A percentile compares a stretch with the other conserved stretches of the same genome.
These are phyloP conservation scores for Styela clava DNA, from an alignment of 23 tunicate genomes.

Conservation along the genomic window DNA sequence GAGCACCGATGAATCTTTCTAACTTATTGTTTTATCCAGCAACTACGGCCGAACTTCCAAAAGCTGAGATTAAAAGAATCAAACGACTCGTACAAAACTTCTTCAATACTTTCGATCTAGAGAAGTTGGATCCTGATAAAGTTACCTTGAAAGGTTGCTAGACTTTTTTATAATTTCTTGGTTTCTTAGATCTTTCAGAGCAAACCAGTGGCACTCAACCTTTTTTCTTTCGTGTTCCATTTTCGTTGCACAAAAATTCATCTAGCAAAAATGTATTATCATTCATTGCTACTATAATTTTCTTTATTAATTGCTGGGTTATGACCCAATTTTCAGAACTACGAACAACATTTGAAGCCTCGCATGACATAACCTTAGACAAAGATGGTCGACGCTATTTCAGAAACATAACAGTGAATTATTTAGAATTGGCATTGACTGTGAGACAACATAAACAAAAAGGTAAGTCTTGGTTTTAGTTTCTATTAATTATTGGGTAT, in stretches of 20 bases:
- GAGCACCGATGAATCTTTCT: too few relatives aligned
- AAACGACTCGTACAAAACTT: conserved; percentile 40
- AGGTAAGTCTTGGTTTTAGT: background rate
- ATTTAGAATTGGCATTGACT: conserved; percentile 7
- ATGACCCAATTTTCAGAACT: conserved; percentile 58
- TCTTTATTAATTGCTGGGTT: too few relatives aligned
- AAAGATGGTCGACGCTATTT: conserved; percentile 63
- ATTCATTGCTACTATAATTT: too few relatives aligned
- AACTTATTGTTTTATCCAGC: too few relatives aligned
- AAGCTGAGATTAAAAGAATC: conserved; percentile 34
- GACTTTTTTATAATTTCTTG: too few relatives aligned
- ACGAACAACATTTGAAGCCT: conserved; percentile 44
- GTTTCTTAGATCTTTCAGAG: too few relatives aligned
- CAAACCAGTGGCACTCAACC: too few relatives aligned
- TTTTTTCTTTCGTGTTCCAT: too few relatives aligned
- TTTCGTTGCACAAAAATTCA: too few relatives aligned
- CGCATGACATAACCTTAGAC: conserved; percentile 33
- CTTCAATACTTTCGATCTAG: conserved; percentile 46
- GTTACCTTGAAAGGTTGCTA: conserved; percentile 46
- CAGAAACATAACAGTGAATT: conserved; percentile 37
- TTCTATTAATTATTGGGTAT: too few relatives aligned
- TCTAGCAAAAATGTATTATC: too few relatives aligned
- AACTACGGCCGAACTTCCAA: background rate
- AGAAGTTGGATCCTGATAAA: conserved; percentile 31
- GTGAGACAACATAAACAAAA: conserved; percentile 7